Evolutionary conservation across 2,797 vertebrate species (phyloP).

Genomic region (Danio kyathit): DNA sequence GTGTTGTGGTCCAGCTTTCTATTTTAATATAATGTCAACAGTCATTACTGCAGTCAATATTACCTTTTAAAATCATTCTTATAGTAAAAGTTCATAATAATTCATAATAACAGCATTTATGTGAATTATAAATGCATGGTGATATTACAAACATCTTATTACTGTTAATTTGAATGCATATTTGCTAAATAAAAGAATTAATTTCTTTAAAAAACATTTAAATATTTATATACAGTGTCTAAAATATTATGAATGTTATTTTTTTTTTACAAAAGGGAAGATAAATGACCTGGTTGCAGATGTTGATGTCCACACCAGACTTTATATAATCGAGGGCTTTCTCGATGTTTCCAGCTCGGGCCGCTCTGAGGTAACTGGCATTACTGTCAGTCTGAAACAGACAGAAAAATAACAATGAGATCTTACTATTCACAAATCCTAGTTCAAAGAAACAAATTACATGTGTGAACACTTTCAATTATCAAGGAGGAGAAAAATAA

Average conservation of each 20-base stretch:
- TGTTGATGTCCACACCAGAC: slow-evolving; percentile 97
- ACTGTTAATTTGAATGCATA: background rate
- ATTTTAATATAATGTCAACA: too few relatives aligned
- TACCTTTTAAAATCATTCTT: too few relatives aligned
- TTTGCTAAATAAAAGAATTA: background rate
- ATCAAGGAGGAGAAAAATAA: background rate
- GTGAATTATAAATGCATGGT: background rate
- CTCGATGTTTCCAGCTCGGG: slow-evolving; percentile 94
- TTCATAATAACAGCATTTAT: background rate
- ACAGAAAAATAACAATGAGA: slow-evolving; percentile 44
- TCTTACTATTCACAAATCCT: background rate
- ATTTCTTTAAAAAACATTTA: background rate
- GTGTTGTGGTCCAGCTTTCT: too few relatives aligned
- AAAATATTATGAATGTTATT: background rate
- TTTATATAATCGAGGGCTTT: slow-evolving; percentile 98
- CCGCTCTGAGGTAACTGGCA: slow-evolving; percentile 94
- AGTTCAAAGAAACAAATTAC: background rate
- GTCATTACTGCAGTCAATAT: too few relatives aligned
- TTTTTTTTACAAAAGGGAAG: background rate
- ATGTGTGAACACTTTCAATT: background rate
- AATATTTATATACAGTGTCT: background rate
- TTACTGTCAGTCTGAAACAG: slow-evolving; percentile 90
- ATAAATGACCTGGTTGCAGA: slow-evolving; percentile 92
- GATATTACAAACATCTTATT: background rate
- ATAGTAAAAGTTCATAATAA: too few relatives aligned